These are phyloP conservation scores for Laothoe populi DNA, from an alignment of 2,888 invertebrate species.

Conservation along the genomic window DNA sequence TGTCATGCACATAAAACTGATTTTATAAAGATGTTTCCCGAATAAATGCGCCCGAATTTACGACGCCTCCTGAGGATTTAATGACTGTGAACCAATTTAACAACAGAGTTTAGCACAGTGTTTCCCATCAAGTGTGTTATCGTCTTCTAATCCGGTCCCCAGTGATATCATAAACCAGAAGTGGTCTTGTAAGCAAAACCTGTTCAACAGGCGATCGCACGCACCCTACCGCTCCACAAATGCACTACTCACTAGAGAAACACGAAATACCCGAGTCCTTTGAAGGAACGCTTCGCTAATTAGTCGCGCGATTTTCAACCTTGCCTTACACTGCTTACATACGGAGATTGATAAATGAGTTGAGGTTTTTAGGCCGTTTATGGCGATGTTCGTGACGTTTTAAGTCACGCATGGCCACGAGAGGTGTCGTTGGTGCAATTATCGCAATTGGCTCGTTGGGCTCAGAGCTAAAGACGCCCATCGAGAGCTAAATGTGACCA, in stretches of 20 bases:
- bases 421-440: slow-evolving; percentile 82
- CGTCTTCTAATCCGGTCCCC: slow-evolving; percentile 79
- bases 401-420: slow-evolving; percentile 77
- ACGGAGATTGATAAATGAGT: slow-evolving; percentile 50
- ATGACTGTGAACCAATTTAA: slow-evolving; percentile 69
- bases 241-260: slow-evolving; percentile 64
- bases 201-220: slow-evolving; percentile 72
- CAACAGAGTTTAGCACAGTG: slow-evolving; percentile 73
- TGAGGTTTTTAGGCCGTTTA: slow-evolving; percentile 57
- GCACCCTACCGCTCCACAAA: slow-evolving; percentile 60
- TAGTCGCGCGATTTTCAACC: slow-evolving; percentile 52
- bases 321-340: slow-evolving; percentile 48
- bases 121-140: slow-evolving; percentile 76
- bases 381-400: slow-evolving; percentile 54
- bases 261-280: slow-evolving; percentile 56
- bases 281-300: slow-evolving; percentile 51
- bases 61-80: slow-evolving; percentile 64
- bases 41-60: slow-evolving; percentile 54
- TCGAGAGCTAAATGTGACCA: slow-evolving; percentile 53
- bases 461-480: slow-evolving; percentile 78
- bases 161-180: slow-evolving; percentile 81
- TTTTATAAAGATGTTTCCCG: slow-evolving; percentile 56
- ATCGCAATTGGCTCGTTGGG: slow-evolving; percentile 82
- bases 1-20: slow-evolving; percentile 42
- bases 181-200: slow-evolving; percentile 76